phyloP scores from a whole-genome alignment of 2,797 vertebrate genomes.

The Helarctos malayanus region DNA sequence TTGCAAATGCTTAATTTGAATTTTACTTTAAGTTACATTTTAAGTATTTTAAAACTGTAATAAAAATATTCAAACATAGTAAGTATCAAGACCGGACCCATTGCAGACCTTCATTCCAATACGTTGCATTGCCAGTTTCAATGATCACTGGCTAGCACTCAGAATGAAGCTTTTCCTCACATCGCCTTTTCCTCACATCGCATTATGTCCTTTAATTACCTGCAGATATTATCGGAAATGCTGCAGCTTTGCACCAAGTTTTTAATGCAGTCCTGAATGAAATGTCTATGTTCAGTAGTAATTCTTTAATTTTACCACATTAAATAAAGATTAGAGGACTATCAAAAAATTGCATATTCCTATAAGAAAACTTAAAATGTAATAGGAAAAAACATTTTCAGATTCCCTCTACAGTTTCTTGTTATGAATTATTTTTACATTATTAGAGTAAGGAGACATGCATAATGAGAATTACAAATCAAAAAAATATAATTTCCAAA shows the following conservation, averaged over 20 bases:
- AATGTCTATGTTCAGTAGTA: background rate
- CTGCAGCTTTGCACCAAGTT: background rate
- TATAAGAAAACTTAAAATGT: constrained; percentile 12
- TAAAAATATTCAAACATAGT: background rate
- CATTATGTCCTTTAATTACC: background rate
- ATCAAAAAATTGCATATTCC: background rate
- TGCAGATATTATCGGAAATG: background rate
- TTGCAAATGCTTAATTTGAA: constrained; percentile 3
- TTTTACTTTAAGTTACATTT: constrained; percentile 42
- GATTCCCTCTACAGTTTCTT: background rate
- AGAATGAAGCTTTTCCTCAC: background rate
- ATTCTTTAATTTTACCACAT: background rate
- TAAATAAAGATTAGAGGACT: background rate
- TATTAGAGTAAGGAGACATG: background rate
- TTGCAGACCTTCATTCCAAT: background rate
- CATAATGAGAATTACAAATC: background rate
- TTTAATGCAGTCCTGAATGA: background rate
- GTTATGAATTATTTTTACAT: background rate
- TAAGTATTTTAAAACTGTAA: background rate
- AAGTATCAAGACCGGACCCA: background rate
- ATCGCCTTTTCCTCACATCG: background rate
- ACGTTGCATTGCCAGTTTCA: background rate
- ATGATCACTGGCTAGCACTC: background rate
- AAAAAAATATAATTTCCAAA: constrained; percentile 35
- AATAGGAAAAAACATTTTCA: background rate